Evolutionary conservation across 2,888 invertebrate genomes (phyloP).

Genomic region (Amorpha juglandis): DNA sequence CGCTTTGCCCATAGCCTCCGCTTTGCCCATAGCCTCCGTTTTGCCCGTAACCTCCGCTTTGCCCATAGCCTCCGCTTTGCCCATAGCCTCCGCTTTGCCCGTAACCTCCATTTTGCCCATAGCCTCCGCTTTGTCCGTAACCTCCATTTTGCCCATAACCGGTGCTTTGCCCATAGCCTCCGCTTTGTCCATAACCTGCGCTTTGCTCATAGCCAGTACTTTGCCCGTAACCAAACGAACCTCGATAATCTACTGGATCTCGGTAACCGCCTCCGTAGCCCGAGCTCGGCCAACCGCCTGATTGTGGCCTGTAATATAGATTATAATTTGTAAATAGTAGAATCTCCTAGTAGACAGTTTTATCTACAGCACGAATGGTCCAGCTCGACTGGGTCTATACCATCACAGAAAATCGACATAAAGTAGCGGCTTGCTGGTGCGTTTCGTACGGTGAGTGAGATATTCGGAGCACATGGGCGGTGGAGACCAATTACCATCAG

Average conservation of each 20-base stretch:
- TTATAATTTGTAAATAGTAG: no score
- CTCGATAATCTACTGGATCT: conserved; percentile 32
- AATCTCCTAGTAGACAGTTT: no score
- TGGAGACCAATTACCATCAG: no score
- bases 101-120: conserved; percentile 29
- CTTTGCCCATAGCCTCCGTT: conserved; percentile 15
- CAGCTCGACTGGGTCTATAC: no score
- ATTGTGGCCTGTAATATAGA: conserved; percentile 58
- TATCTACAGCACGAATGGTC: no score
- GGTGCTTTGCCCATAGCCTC: conserved; percentile 30
- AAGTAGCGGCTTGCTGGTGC: no score
- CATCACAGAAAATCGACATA: no score
- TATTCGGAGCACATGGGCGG: no score
- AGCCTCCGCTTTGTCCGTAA: conserved; percentile 14
- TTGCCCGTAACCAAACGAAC: conserved; percentile 32
- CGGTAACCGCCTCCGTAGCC: conserved; percentile 39
- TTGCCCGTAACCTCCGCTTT: conserved; percentile 13
- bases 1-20: conserved; percentile 43
- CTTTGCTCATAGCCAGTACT: conserved; percentile 26
- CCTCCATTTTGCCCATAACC: conserved; percentile 9
- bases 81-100: conserved; percentile 1
- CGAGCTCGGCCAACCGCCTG: conserved; percentile 61
- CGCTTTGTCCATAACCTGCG: conserved; percentile 13
- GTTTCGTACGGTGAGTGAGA: no score
- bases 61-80: conserved; percentile 21